These are phyloP conservation scores for Notamacropus eugenii DNA, from an alignment of 2,797 vertebrate genomes.

Conservation along the genomic window DNA sequence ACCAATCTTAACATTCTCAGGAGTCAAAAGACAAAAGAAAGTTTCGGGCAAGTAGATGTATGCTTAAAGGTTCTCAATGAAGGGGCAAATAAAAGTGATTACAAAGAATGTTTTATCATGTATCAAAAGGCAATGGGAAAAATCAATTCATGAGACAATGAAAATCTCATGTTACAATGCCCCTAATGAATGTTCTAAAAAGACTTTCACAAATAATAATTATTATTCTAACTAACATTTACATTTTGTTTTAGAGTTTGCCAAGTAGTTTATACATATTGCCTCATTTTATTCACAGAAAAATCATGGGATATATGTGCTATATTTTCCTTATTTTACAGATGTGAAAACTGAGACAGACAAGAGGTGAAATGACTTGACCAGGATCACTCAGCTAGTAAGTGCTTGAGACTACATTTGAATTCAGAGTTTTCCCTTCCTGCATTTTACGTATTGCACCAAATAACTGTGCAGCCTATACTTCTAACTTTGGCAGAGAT, in stretches of 20 bases:
- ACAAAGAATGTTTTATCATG: neutral
- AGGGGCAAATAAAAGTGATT: neutral
- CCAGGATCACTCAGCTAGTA: neutral
- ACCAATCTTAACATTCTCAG: neutral
- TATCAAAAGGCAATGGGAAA: neutral
- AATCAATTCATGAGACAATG: neutral
- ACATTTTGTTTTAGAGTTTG: neutral
- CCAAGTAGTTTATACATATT: neutral
- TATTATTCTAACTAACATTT: neutral
- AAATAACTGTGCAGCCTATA: neutral
- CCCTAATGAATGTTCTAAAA: neutral
- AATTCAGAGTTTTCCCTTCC: neutral
- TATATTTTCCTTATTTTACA: neutral
- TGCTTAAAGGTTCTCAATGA: neutral
- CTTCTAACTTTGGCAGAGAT: neutral
- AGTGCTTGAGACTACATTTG: neutral
- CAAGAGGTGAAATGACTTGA: no score
- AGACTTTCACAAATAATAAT: neutral
- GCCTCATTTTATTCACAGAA: neutral
- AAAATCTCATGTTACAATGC: neutral
- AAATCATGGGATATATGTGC: neutral
- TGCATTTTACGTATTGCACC: neutral
- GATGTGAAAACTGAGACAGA: neutral
- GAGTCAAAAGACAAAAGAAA: neutral
- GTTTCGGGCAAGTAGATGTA: neutral